A percentile compares a stretch with the other conserved stretches of the same genome.
Conservation (phyloP, 2,113 vertebrate genomes). For the Eptatretus burgeri region DNA sequence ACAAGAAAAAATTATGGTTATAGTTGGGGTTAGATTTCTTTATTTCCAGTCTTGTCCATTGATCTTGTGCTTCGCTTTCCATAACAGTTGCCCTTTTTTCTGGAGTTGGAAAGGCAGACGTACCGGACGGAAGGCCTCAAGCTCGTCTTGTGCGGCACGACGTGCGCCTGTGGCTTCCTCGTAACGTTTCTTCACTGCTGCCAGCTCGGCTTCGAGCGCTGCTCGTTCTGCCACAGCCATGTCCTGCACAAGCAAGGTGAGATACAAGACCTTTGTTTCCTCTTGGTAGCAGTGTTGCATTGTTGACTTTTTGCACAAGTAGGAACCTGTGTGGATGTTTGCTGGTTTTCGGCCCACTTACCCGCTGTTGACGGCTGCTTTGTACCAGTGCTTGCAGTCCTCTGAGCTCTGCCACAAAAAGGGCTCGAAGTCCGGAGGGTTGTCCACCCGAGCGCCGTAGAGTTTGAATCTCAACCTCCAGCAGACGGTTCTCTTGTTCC, state of each 20-base stretch:
- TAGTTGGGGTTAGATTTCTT: constrained; percentile 8
- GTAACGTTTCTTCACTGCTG: constrained; percentile 21
- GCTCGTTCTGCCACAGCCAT: constrained; percentile 20
- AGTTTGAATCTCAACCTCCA: constrained; percentile 18
- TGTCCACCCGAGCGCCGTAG: constrained; percentile 16
- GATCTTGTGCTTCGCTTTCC: background rate
- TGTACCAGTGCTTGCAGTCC: constrained; percentile 20
- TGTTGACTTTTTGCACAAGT: background rate
- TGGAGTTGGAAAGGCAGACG: background rate
- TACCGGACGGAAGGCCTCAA: constrained; percentile 27
- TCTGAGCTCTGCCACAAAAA: constrained; percentile 22
- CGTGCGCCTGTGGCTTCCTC: constrained; percentile 23
- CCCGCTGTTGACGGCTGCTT: constrained; percentile 19
- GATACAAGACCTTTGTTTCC: background rate
- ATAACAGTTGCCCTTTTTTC: background rate
- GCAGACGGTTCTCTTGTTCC: constrained; percentile 18
- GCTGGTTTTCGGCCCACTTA: constrained; percentile 10
- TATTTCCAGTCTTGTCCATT: constrained; percentile 6
- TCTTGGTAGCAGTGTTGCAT: background rate
- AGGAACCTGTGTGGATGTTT: background rate
- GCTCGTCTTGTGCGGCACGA: constrained; percentile 23
- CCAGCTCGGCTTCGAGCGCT: constrained; percentile 18
- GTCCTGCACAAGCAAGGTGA: constrained; percentile 15
- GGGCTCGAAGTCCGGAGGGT: constrained; percentile 15
- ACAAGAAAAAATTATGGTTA: background rate